A percentile compares a stretch with the other conserved stretches of the same genome.
Conservation (phyloP, 2,888 invertebrate genomes). For the Ferdinandea cuprea region DNA sequence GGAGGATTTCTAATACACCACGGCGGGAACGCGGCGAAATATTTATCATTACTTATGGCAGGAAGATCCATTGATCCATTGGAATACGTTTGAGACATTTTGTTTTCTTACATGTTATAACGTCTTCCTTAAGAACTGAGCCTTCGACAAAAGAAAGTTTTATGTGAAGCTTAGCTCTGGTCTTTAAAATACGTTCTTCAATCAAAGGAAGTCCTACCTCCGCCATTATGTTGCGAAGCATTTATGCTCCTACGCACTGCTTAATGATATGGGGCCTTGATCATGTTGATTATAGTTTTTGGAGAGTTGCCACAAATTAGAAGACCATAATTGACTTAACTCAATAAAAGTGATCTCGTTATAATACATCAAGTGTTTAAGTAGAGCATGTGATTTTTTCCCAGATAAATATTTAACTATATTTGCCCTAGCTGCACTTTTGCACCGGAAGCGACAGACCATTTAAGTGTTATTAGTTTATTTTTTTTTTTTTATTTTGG, state of each 20-base stretch:
- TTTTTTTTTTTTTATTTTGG: constrained; percentile 18
- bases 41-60: neutral
- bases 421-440: constrained; percentile 29
- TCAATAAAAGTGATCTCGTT: too few relatives aligned
- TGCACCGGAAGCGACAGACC: neutral
- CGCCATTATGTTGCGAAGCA: constrained; percentile 24
- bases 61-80: neutral
- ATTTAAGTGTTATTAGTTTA: constrained; percentile 28
- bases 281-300: neutral
- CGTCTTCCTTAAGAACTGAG: neutral
- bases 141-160: neutral
- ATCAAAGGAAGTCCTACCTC: constrained; percentile 25
- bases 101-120: neutral
- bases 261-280: constrained; percentile 31
- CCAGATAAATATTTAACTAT: constrained; percentile 35
- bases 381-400: constrained; percentile 20
- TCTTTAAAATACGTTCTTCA: neutral
- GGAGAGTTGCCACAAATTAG: constrained; percentile 30
- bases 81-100: neutral
- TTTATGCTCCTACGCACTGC: constrained; percentile 33
- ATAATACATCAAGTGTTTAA: too few relatives aligned
- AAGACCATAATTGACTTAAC: constrained; percentile 38
- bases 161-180: neutral
- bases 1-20: neutral
- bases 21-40: neutral